Percentiles rank a stretch among this genome's conserved stretches.
phyloP scores from a whole-genome alignment of 2,113 vertebrate genomes.

The Plectropomus leopardus region DNA sequence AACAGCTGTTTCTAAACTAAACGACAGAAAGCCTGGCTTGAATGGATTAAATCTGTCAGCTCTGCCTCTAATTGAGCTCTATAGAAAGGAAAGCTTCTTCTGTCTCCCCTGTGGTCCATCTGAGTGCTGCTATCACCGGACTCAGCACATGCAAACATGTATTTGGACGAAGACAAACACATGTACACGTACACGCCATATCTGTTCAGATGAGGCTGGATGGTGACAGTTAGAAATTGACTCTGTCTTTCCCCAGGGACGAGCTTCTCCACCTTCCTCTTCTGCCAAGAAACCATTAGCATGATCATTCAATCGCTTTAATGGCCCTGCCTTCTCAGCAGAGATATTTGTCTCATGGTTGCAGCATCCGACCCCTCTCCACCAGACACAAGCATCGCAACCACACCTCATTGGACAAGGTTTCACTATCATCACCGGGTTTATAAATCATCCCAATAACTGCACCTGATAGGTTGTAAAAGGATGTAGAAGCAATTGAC shows the following conservation, averaged over 20 bases:
- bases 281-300: conserved; percentile 74
- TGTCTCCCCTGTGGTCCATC: conserved; percentile 35
- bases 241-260: conserved; percentile 36
- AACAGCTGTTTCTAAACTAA: conserved; percentile 43
- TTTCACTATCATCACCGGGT: not conserved
- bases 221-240: conserved; percentile 43
- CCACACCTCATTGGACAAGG: not conserved
- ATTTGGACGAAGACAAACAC: conserved; percentile 7
- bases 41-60: conserved; percentile 56
- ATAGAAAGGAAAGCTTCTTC: conserved; percentile 45
- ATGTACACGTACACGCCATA: not conserved
- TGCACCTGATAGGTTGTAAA: conserved; percentile 32
- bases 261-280: conserved; percentile 38
- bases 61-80: conserved; percentile 55
- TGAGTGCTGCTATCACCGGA: conserved; percentile 44
- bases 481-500: conserved; percentile 22
- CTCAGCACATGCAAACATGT: conserved; percentile 9
- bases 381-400: conserved; percentile 20
- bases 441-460: conserved; percentile 42
- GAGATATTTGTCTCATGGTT: conserved; percentile 46
- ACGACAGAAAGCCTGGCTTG: conserved; percentile 55
- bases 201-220: conserved; percentile 13
- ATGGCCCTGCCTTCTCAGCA: conserved; percentile 64
- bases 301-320: conserved; percentile 57
- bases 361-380: conserved; percentile 16